Base-by-base conservation (phyloP, 2,797 vertebrate species). In the Cheirogaleus major region DNA sequence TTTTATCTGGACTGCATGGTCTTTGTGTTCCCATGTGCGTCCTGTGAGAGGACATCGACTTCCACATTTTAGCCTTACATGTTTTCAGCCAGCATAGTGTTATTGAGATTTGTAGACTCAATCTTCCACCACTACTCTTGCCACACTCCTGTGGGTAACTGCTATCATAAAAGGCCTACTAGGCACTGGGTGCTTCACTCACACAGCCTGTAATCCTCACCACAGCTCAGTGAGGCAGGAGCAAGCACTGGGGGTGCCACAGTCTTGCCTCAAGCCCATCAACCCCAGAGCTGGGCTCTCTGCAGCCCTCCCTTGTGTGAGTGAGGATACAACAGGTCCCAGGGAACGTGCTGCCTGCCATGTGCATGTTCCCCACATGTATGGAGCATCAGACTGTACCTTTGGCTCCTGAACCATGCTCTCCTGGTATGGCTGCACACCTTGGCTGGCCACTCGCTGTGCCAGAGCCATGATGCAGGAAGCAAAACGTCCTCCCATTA, bases 1-100 rank as follows among this genome's bases (percentile, higher is more conserved):
- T 38, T 63, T 59, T 1, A 0, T 35, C 32, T 11, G 4, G 38
- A 43, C 57, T 0, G 4, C 3, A 4, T 0, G 4, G 25, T 30
- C 30, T 27, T 35, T 0, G 22, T 61, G 13, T 84, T 48, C 72
- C n/a, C 50, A 1, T 1, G 4, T 25, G 52, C 20, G 2, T 22
- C 23, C 84, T 27, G 10, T 25, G 35, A 48, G 32, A 41, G 11
- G 25, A 5, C 32, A 30, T 20, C 45, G 35, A 8, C 12, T 2
- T 45, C 32, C 43, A 59, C 12, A 0, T 14, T 75, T 72, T 43
- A 18, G 15, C 22, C 43, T 12, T 70, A 43, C 5, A 1, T 2
- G 5, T n/a, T 41, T n/a, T 41, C 48, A 11, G 25, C 41, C 9
- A 5, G 41, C 3, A 11, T 5, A 8, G 15, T 3, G 2, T 11